Conservation (phyloP, 2,113 vertebrate species). For the Rhinopithecus roxellana region DNA sequence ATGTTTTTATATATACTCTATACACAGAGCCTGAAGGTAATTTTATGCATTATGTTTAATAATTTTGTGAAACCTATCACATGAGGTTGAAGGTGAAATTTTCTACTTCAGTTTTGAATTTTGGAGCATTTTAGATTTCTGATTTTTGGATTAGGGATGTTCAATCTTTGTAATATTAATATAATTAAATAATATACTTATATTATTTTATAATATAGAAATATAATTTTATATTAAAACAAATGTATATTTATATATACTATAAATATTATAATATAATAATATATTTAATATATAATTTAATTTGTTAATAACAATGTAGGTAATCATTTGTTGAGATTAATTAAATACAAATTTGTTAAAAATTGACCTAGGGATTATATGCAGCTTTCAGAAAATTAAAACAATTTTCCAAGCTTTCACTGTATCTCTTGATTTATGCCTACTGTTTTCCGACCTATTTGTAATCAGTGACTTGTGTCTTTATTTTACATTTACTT, state of each 20-base stretch:
- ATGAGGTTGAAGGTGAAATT: background rate
- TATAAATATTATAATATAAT: background rate
- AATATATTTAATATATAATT: no score
- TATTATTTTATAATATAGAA: no score
- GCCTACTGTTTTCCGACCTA: rapidly evolving
- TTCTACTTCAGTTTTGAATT: background rate
- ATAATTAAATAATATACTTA: background rate
- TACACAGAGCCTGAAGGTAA: background rate
- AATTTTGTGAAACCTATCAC: background rate
- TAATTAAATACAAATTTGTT: background rate
- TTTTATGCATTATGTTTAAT: background rate
- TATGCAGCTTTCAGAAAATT: background rate
- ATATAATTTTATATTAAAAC: no score
- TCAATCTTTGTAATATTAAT: no score
- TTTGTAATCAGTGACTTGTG: rapidly evolving
- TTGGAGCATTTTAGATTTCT: background rate
- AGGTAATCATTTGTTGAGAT: background rate
- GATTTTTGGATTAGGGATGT: background rate
- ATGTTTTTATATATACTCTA: background rate
- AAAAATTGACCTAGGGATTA: background rate
- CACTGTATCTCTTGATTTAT: rapidly evolving
- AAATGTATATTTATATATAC: no score
- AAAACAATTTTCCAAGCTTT: background rate
- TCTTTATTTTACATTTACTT: background rate
- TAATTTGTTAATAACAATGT: background rate